Evolutionary conservation across 2,888 invertebrate species (phyloP).

Genomic region (Anthrax anthrax): DNA sequence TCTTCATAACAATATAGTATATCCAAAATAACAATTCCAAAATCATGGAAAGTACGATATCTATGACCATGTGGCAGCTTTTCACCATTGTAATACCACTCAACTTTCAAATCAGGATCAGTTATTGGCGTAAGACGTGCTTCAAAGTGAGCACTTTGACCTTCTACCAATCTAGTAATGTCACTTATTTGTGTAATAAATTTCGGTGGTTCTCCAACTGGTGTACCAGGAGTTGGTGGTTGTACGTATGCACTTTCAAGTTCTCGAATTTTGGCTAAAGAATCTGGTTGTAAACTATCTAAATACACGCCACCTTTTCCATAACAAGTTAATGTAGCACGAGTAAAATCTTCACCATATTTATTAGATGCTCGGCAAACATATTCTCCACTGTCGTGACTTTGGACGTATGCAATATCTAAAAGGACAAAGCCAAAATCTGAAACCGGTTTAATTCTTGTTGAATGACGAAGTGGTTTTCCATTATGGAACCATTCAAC

Average conservation of each 20-base stretch:
- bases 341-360: constrained; percentile 78
- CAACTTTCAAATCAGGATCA: constrained; percentile 86
- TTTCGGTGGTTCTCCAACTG: constrained; percentile 70
- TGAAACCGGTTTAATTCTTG: constrained; percentile 82
- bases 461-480: constrained; percentile 72
- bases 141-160: constrained; percentile 88
- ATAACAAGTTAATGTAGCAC: constrained; percentile 68
- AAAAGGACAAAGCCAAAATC: constrained; percentile 92
- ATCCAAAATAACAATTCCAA: constrained; percentile 90
- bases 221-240: constrained; percentile 45
- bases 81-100: constrained; percentile 90
- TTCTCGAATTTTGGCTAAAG: constrained; percentile 74
- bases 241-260: constrained; percentile 55
- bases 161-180: constrained; percentile 76
- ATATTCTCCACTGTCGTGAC: constrained; percentile 86
- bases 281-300: constrained; percentile 83
- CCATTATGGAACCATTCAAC: constrained; percentile 97
- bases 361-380: constrained; percentile 84
- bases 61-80: constrained; percentile 89
- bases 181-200: constrained; percentile 79
- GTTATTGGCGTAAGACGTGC: constrained; percentile 85
- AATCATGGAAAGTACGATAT: constrained; percentile 94
- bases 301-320: constrained; percentile 76
- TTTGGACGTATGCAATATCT: constrained; percentile 87
- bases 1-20: constrained; percentile 93